Base-by-base conservation (phyloP, 1,140 invertebrate genomes). In the Acyrthosiphon pisum region DNA sequence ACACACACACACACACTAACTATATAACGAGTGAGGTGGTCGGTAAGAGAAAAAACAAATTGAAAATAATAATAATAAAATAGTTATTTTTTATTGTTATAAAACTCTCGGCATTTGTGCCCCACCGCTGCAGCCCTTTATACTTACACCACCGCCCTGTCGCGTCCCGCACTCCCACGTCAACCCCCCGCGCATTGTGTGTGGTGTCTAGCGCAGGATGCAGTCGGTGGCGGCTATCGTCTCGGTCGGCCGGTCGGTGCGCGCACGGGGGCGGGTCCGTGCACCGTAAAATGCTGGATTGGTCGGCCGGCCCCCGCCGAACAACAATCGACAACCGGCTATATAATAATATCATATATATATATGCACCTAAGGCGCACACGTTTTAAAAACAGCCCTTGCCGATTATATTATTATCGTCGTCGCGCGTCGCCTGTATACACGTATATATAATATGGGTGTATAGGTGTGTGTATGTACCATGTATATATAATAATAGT, bases 201-300 rank as follows among this genome's bases (percentile, higher is more conserved):
- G 30, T 87, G 41, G 1, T 48, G 86, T 83, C 37, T 83, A 37
- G 37, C 7, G 37, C 37, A 37, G 35, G 81, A 83, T 83, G 81
- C 84, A n/a, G 26, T 44, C 83, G 83, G 83, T 44, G n/a, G 76
- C 22, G 83, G 84, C 50, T 11, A 30, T 87, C 84, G 84, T 87
- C 53, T 35, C 53, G 35, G 68, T 76, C 44, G 90, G 18, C 30
- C 68, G 68, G 48, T 53, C 41, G 41, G 44, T 50, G 22, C n/a
- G 68, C 8, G 35, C 44, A 35, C 44, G 91, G 76, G 91, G 91
- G 91, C 76, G 76, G 91, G 60, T 84, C 91, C 81, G 68, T 91
- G 56, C n/a, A 46, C n/a, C 87, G 68, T 92, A 37, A 92, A 92
- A 92, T 92, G 91, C 76, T 83, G 91, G 76, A 92, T 92, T 91